Evolutionary conservation across 2,888 invertebrate species (phyloP).

Genomic region (Noctua fimbriata): DNA sequence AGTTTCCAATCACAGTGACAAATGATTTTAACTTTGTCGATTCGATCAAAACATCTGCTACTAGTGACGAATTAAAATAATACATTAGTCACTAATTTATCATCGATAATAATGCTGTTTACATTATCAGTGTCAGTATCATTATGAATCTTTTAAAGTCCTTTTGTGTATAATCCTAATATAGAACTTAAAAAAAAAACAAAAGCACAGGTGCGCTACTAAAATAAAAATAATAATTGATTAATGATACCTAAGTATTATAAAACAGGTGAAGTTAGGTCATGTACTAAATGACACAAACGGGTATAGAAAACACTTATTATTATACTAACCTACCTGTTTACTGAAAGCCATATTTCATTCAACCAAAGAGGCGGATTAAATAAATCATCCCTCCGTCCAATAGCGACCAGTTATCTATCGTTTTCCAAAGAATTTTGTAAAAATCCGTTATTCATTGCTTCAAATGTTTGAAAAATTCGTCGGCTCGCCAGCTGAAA

Average conservation of each 20-base stretch:
- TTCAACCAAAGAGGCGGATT: not conserved
- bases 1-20: constrained; percentile 39
- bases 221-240: constrained; percentile 8
- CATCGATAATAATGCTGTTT: constrained; percentile 17
- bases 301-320: not conserved
- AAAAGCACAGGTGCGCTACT: not conserved
- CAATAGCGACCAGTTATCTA: not conserved
- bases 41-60: constrained; percentile 41
- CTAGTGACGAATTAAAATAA: constrained; percentile 34
- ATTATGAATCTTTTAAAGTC: not conserved
- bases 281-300: constrained; percentile 11
- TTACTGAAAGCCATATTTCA: not conserved
- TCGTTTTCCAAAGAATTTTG: not conserved
- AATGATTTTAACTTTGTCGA: constrained; percentile 43
- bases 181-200: not conserved
- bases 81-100: constrained; percentile 36
- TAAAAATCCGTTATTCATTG: not conserved
- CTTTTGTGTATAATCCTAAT: not conserved
- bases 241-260: constrained; percentile 5
- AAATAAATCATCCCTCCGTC: not conserved
- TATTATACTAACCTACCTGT: not conserved
- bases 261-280: not conserved
- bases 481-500: not conserved
- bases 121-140: no score
- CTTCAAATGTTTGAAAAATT: not conserved